These are phyloP conservation scores for Harpagoxenus sublaevis DNA, from an alignment of 2,888 invertebrate genomes.

Conservation along the genomic window DNA sequence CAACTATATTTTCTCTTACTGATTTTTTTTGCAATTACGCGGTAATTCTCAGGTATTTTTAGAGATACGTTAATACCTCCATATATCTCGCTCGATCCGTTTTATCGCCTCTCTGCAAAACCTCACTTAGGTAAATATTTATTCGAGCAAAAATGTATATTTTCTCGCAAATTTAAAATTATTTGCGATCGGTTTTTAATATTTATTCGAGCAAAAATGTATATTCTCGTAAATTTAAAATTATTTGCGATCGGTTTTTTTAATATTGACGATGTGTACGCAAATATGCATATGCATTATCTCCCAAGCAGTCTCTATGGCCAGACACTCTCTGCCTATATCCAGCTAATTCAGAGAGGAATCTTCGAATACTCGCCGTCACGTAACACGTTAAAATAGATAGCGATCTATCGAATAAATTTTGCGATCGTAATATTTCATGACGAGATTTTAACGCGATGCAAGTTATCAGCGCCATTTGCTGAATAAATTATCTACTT, in stretches of 20 bases:
- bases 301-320: neutral
- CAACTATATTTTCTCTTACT: slow-evolving; percentile 63
- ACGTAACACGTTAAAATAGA: slow-evolving; percentile 4
- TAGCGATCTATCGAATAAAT: slow-evolving; percentile 30
- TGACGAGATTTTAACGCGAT: neutral
- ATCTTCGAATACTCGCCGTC: slow-evolving; percentile 19
- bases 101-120: neutral
- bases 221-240: neutral
- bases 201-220: no score
- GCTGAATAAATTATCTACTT: slow-evolving; percentile 49
- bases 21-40: slow-evolving; percentile 51
- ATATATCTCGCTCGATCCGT: neutral
- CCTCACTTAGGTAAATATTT: neutral
- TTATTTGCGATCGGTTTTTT: neutral
- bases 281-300: slow-evolving; percentile 16
- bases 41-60: slow-evolving; percentile 56
- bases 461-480: slow-evolving; percentile 8
- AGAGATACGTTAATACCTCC: neutral
- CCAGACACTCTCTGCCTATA: neutral
- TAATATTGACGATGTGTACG: neutral
- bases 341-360: neutral
- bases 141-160: slow-evolving; percentile 6
- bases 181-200: neutral
- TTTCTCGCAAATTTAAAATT: neutral
- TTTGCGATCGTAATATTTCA: slow-evolving; percentile 6